Evolutionary conservation across 2,888 invertebrate species (phyloP).

Genomic region (Empis livida): DNA sequence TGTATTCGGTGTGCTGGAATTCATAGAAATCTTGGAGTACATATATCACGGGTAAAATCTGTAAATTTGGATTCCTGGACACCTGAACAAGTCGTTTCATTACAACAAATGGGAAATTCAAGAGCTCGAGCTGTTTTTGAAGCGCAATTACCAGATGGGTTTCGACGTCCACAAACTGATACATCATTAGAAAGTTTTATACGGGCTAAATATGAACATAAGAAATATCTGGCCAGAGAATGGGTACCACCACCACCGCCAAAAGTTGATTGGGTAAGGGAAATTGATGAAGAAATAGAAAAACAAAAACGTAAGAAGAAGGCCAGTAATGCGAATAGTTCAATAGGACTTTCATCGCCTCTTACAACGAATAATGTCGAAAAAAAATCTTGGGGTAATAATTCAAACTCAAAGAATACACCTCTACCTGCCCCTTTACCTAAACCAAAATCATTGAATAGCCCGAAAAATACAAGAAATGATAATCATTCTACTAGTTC

Average conservation of each 20-base stretch:
- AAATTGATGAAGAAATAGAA: conserved; percentile 77
- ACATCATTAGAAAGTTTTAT: conserved; percentile 91
- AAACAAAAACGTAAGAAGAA: conserved; percentile 74
- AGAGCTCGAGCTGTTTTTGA: conserved; percentile 94
- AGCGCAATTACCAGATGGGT: conserved; percentile 90
- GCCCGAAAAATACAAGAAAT: conserved; percentile 35
- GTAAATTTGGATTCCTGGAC: conserved; percentile 98
- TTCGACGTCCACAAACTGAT: conserved; percentile 89
- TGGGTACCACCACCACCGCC: conserved; percentile 84
- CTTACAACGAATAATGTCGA: conserved; percentile 10
- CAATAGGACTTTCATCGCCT: conserved; percentile 19
- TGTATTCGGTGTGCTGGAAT: conserved; percentile 99
- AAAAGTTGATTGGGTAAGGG: conserved; percentile 77
- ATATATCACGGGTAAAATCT: conserved; percentile 97
- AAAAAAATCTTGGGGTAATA: conserved; percentile 11
- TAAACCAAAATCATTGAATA: conserved; percentile 39
- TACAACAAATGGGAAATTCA: conserved; percentile 98
- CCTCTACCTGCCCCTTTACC: conserved; percentile 31
- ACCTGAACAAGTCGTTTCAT: conserved; percentile 85
- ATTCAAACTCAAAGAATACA: conserved; percentile 14
- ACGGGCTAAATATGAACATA: conserved; percentile 95
- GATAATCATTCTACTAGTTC: conserved; percentile 18
- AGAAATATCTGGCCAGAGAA: conserved; percentile 96
- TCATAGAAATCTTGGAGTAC: conserved; percentile 95
- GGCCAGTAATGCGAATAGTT: conserved; percentile 38